These are phyloP conservation scores for Ctenicera cuprea DNA, from an alignment of 2,888 invertebrate genomes.

Conservation along the genomic window DNA sequence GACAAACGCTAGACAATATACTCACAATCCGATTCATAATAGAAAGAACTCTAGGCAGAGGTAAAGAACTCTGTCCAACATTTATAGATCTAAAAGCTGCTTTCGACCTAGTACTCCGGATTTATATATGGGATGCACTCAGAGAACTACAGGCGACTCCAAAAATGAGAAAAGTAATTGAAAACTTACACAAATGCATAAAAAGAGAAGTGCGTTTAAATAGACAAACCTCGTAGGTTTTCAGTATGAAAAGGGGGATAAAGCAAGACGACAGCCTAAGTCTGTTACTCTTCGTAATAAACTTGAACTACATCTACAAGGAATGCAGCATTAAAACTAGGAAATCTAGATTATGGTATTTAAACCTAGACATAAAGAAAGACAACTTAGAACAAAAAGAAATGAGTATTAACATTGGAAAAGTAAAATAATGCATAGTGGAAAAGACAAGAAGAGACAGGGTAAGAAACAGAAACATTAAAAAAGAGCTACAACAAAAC, in stretches of 20 bases:
- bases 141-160: background rate
- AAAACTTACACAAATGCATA: background rate
- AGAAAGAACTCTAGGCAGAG: background rate
- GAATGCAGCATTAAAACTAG: background rate
- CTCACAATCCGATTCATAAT: background rate
- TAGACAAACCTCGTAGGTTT: background rate
- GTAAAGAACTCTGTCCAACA: background rate
- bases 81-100: background rate
- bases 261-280: background rate
- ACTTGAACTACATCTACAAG: background rate
- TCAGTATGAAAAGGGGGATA: background rate
- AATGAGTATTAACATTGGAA: background rate
- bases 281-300: background rate
- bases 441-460: too few species aligned
- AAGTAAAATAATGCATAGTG: background rate
- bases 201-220: background rate
- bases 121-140: background rate
- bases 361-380: background rate
- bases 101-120: background rate
- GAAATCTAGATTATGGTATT: too few species aligned
- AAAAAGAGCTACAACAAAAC: too few species aligned
- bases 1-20: slow-evolving; percentile 7
- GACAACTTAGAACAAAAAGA: background rate
- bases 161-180: background rate
- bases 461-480: too few species aligned